Evolutionary conservation across 1,140 invertebrate genomes (phyloP), one percentile per base, ranked within the genome.

Genomic region (Drosophila santomea): DNA sequence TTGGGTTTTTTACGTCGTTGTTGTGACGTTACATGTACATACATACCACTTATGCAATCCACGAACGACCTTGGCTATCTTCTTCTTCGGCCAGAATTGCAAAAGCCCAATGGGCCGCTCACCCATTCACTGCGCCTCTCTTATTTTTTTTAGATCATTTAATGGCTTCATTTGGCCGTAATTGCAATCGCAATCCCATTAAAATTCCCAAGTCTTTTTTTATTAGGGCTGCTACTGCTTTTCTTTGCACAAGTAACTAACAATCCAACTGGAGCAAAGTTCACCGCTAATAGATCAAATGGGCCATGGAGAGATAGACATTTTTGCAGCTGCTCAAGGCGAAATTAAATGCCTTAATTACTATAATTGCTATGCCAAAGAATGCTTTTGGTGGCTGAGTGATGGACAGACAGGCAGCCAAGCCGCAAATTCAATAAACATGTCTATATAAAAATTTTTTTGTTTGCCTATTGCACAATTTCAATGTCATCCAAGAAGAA

Each of bases 301-400:
- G 17, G 59, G 20, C 45, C 38, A 44, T 11, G 23, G 39, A 35
- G 2, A 44, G 14, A 32, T 14, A 47, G 32, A 28, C 7, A 8
- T 43, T 55, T 63, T 63, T 39, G 60, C 60, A 36, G 36, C 56
- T 41, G 23, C 20, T 54, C 83, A 88, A 88, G 78, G 82, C 75
- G 12, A 78, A 62, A 54, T 52, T 62, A 72, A 79, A 73, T 76
- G 67, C 56, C 81, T 83, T 83, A 88, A 79, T 88, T 86, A 69
- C 81, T 60, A 83, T 86, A 83, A 79, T 83, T 88, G 72, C 75
- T 58, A 66, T 82, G 83, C 79, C 79, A 76, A 83, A 83, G 83
- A 88, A 88, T 71, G 48, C 39, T 48, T 61, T 71, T 41, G 44
- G 48, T 61, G 74, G 50, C 5, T 54, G 59, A 75, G 43, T 75